Evolutionary conservation across 2,113 vertebrate species (phyloP).

Genomic region (Zingel zingel): DNA sequence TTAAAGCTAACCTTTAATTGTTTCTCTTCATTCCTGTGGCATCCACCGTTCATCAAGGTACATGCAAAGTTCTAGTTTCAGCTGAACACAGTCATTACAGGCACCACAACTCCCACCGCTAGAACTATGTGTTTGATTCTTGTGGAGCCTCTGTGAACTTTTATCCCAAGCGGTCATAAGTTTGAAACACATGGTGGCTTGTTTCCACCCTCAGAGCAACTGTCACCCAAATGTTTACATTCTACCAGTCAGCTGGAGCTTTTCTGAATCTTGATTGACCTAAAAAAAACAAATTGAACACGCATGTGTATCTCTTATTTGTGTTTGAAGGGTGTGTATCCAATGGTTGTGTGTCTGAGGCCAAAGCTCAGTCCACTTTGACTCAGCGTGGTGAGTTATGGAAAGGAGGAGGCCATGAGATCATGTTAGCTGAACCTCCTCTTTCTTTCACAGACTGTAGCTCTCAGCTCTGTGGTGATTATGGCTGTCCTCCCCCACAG

Average conservation of each 20-base stretch:
- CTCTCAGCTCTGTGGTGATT: conserved; percentile 48
- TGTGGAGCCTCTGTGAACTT: conserved; percentile 32
- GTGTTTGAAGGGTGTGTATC: conserved; percentile 33
- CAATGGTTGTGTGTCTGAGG: conserved; percentile 22
- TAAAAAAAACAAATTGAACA: neutral
- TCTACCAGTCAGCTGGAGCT: conserved; percentile 20
- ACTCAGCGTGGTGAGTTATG: conserved; percentile 53
- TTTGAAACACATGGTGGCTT: conserved; percentile 14
- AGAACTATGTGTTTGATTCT: conserved; percentile 60
- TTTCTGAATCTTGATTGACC: neutral
- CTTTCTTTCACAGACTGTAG: conserved; percentile 47
- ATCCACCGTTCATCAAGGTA: conserved; percentile 58
- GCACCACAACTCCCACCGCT: conserved; percentile 60
- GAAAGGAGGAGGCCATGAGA: conserved; percentile 65
- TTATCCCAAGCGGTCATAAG: conserved; percentile 4
- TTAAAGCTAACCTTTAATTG: conserved; percentile 26
- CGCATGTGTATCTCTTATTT: conserved; percentile 59
- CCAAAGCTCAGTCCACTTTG: conserved; percentile 16
- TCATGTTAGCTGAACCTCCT: conserved; percentile 50
- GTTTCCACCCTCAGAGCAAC: conserved; percentile 24
- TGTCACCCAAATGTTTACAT: conserved; percentile 57
- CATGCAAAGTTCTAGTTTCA: conserved; percentile 48
- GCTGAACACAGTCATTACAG: conserved; percentile 60
- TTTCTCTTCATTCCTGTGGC: conserved; percentile 57
- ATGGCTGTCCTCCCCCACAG: conserved; percentile 57